Base-by-base conservation (phyloP, 1,140 invertebrate species). In the Ostrea edulis region DNA sequence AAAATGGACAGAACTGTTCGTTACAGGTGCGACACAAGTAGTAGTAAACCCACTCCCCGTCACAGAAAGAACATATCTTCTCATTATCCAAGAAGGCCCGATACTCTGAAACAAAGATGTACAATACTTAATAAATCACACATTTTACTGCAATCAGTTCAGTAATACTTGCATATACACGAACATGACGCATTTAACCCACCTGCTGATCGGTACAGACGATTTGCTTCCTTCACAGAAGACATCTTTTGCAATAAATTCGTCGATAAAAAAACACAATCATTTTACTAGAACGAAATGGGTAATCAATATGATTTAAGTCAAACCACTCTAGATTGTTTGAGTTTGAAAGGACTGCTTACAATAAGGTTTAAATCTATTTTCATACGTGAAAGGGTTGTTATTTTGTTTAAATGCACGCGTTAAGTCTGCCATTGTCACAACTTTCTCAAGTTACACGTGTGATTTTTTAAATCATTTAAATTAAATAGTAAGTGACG, bases 261-360 rank as follows among this genome's bases (percentile, higher is more conserved):
- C 22, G 68, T 77, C 68, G 25, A 77, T 77, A 25, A 25, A n/a
- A n/a, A n/a, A 77, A 77, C 29, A 77, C 25, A 77, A 14, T 25
- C 68, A 77, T 62, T 62, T 62, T 62, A 62, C 35, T 7, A 20
- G 2, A 20, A 62, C 55, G n/a, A 5, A 35, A 77, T 44, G 22
- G 12, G 68, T 25, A 77, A 77, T 77, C 68, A 77, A 35, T 77
- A 35, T 77, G 17, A 77, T 77, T 35, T 29, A 29, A 29, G 22
- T 77, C 9, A 77, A 77, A 77, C 25, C 22, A 77, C 68, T 77
- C 25, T 25, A 77, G 68, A 77, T 77, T 7, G 29, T 77, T 77
- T 12, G 29, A 77, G 12, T 29, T 77, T 77, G 29, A 77, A 77
- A n/a, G n/a, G 58, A 20, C 17, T n/a, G 58, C 58, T 62, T 44